phyloP scores from a whole-genome alignment of 2,888 invertebrate species.

The Cryptocheilus praepositus region DNA sequence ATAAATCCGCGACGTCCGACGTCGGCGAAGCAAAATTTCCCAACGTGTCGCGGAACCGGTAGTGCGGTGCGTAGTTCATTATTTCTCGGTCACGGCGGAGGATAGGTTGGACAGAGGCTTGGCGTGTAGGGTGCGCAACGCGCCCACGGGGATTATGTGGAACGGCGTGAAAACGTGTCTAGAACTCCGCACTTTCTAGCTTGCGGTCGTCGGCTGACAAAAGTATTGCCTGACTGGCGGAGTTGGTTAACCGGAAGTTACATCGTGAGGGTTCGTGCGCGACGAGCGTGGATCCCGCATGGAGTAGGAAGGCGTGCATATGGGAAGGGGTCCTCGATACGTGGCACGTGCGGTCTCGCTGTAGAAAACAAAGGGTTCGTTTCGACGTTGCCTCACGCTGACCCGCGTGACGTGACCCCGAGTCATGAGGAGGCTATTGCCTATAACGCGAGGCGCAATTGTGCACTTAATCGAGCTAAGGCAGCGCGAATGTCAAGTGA shows the following conservation, averaged over 20 bases:
- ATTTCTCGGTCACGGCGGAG: constrained; percentile 9
- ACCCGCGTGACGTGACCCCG: neutral
- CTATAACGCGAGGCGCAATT: too few relatives aligned
- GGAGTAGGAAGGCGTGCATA: neutral
- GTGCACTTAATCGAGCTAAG: too few relatives aligned
- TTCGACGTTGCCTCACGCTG: neutral
- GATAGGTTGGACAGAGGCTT: neutral
- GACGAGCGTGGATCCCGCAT: constrained; percentile 38
- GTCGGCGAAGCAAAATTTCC: too few relatives aligned
- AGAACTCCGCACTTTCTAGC: constrained; percentile 6
- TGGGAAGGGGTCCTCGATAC: constrained; percentile 16
- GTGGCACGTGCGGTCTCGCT: constrained; percentile 40
- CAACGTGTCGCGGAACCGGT: neutral
- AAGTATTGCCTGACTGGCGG: constrained; percentile 5
- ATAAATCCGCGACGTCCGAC: too few relatives aligned
- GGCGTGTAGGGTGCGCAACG: neutral
- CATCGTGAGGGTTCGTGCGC: constrained; percentile 36
- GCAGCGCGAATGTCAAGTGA: too few relatives aligned
- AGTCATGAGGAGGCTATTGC: too few relatives aligned
- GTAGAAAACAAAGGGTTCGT: constrained; percentile 23
- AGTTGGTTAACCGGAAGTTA: constrained; percentile 35
- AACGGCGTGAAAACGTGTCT: constrained; percentile 8
- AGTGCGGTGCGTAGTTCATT: constrained; percentile 1
- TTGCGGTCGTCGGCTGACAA: constrained; percentile 6
- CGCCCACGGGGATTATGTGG: constrained; percentile 24